Evolutionary conservation across 1,140 invertebrate genomes (phyloP).

Genomic region (Archivesica marissinica): DNA sequence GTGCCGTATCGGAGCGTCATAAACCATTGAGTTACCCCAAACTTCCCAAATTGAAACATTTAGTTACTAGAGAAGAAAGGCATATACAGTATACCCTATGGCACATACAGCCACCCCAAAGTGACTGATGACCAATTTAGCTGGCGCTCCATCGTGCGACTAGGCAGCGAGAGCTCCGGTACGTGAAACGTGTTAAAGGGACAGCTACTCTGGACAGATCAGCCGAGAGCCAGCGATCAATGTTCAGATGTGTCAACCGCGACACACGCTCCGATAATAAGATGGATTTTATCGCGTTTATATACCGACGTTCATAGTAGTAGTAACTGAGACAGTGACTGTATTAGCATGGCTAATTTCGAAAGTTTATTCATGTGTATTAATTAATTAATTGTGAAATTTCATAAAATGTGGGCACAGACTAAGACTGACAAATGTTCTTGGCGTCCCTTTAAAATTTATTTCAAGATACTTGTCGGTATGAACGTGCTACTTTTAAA

Average conservation of each 20-base stretch:
- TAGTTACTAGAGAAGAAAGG: constrained; percentile 41
- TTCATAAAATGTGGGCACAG: too few species aligned
- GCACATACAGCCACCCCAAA: constrained; percentile 21
- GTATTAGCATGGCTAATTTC: too few species aligned
- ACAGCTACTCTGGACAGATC: constrained; percentile 56
- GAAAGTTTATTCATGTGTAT: too few species aligned
- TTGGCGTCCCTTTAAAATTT: too few species aligned
- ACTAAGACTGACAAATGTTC: too few species aligned
- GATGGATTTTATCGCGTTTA: not conserved
- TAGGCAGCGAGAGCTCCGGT: constrained; percentile 52
- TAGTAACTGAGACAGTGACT: too few species aligned
- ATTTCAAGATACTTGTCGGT: too few species aligned
- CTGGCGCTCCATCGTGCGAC: constrained; percentile 50
- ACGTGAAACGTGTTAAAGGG: constrained; percentile 37
- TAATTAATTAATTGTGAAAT: too few species aligned
- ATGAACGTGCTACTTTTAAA: too few species aligned
- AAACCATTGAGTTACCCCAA: constrained; percentile 58
- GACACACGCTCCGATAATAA: constrained; percentile 48
- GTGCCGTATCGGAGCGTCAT: constrained; percentile 58
- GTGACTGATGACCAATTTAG: constrained; percentile 40
- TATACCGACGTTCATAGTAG: too few species aligned
- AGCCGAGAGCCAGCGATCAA: constrained; percentile 55
- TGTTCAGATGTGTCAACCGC: constrained; percentile 58
- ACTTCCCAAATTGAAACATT: constrained; percentile 48
- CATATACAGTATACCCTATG: constrained; percentile 47